Evolutionary conservation across 2,797 vertebrate genomes (phyloP).

Genomic region (Enteromius viviparus): DNA sequence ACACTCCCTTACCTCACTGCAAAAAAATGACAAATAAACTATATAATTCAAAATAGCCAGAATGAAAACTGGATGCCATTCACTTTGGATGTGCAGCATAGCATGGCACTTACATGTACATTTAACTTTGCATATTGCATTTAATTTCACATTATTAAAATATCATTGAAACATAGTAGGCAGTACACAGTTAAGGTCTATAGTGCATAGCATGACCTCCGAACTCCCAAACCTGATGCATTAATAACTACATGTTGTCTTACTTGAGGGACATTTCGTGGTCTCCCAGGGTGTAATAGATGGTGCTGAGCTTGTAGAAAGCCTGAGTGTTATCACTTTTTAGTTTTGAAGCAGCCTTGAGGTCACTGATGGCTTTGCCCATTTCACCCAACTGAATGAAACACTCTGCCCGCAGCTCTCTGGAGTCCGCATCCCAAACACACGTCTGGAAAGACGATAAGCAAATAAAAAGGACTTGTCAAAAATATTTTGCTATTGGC

Average conservation of each 20-base stretch:
- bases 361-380: slow-evolving; percentile 93
- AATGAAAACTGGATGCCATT: background rate
- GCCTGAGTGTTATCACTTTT: slow-evolving; percentile 94
- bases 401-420: slow-evolving; percentile 94
- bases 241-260: slow-evolving; percentile 58
- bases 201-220: background rate
- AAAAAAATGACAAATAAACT: background rate
- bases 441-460: slow-evolving; percentile 84
- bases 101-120: background rate
- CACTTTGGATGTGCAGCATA: background rate
- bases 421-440: slow-evolving; percentile 90
- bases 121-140: background rate
- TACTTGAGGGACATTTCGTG: slow-evolving; percentile 96
- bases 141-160: background rate
- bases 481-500: background rate
- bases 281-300: slow-evolving; percentile 95
- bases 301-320: slow-evolving; percentile 93
- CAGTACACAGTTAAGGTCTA: background rate
- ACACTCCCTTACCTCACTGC: slow-evolving; percentile 95
- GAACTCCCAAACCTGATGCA: background rate
- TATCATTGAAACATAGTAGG: background rate
- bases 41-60: background rate
- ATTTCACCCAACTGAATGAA: slow-evolving; percentile 91
- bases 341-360: slow-evolving; percentile 92
- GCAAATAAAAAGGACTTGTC: background rate